These are phyloP conservation scores for Oreotrochilus melanogaster DNA, from an alignment of 2,113 vertebrate species.

Conservation along the genomic window DNA sequence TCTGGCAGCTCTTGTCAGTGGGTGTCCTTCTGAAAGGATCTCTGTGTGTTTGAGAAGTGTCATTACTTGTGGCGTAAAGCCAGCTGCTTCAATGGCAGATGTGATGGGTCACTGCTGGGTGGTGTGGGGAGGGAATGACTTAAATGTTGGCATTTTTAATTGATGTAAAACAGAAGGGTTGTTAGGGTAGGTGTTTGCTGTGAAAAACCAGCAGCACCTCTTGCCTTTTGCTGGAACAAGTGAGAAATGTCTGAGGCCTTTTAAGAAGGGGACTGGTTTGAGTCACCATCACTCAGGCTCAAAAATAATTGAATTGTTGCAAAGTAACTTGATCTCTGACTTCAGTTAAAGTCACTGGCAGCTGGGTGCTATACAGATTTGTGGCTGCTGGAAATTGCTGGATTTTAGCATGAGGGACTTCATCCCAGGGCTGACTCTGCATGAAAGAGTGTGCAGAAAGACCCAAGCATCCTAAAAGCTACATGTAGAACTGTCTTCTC, in stretches of 20 bases:
- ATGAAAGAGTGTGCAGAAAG: background rate
- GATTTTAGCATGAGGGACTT: background rate
- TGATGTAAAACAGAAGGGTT: conserved; percentile 45
- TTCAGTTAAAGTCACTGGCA: background rate
- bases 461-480: background rate
- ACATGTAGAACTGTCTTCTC: background rate
- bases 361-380: background rate
- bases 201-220: conserved; percentile 49
- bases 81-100: background rate
- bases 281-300: conserved; percentile 37
- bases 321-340: background rate
- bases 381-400: background rate
- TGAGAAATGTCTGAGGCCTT: conserved; percentile 17
- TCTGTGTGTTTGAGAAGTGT: background rate
- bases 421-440: background rate
- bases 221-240: conserved; percentile 33
- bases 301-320: conserved; percentile 33
- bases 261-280: conserved; percentile 48
- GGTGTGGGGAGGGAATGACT: background rate
- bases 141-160: conserved; percentile 6
- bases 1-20: background rate
- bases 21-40: background rate
- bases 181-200: conserved; percentile 53
- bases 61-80: background rate
- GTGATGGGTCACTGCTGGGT: background rate